Evolutionary conservation across 1,140 invertebrate genomes (phyloP).

Genomic region (Drosophila biarmipes): DNA sequence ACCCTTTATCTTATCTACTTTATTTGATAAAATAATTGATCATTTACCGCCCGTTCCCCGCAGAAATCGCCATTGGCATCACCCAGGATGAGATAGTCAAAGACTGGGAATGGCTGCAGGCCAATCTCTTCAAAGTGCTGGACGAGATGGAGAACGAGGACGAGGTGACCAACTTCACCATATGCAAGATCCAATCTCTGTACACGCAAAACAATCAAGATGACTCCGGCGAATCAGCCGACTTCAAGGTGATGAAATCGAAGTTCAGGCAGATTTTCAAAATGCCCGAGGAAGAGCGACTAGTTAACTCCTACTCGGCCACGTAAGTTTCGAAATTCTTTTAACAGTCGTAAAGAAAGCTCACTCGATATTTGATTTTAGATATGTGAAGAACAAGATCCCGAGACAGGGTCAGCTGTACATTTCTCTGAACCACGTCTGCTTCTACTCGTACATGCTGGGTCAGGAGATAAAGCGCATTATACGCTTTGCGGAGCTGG

Average conservation of each 20-base stretch:
- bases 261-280: conserved; percentile 96
- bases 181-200: conserved; percentile 95
- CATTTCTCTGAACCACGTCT: conserved; percentile 97
- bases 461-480: conserved; percentile 95
- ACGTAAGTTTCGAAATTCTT: conserved; percentile 86
- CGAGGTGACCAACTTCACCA: conserved; percentile 97
- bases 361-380: conserved; percentile 84
- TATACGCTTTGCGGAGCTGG: conserved; percentile 86
- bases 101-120: conserved; percentile 97
- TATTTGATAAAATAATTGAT: neutral
- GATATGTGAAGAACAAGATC: conserved; percentile 96
- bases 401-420: conserved; percentile 98
- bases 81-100: conserved; percentile 94
- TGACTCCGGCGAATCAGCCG: conserved; percentile 70
- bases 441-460: conserved; percentile 97
- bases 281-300: conserved; percentile 96
- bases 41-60: neutral
- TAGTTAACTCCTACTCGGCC: conserved; percentile 98
- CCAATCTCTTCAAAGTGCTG: conserved; percentile 93
- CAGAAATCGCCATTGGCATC: conserved; percentile 94
- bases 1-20: too few relatives aligned
- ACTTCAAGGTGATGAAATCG: conserved; percentile 78
- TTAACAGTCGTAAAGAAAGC: neutral
- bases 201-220: conserved; percentile 79
- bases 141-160: conserved; percentile 96